These are phyloP conservation scores for Anthopleura xanthogrammica DNA, from an alignment of 92 coral and sea anemone species.

Conservation along the genomic window DNA sequence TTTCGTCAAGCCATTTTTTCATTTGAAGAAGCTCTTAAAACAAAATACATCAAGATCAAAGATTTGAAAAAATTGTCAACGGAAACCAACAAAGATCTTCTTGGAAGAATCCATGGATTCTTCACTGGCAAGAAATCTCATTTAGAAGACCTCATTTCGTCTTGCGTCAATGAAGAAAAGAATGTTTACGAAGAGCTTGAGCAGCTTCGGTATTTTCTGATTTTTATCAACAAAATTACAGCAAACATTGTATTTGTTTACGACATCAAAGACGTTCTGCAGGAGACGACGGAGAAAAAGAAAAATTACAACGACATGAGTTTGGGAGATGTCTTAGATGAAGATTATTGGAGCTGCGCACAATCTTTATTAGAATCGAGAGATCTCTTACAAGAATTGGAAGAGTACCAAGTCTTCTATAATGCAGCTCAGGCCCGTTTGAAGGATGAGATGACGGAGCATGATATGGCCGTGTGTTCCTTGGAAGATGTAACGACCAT, in stretches of 20 bases:
- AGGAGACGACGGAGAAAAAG: background rate
- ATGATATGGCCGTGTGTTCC: background rate
- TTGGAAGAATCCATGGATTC: constrained; percentile 3
- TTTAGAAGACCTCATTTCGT: background rate
- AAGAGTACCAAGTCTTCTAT: background rate
- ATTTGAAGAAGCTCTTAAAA: constrained; percentile 9
- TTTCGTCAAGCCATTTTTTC: background rate
- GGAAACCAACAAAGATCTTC: background rate
- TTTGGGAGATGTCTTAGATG: constrained; percentile 4
- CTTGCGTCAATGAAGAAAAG: background rate
- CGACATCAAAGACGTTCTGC: constrained; percentile 8
- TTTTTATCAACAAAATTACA: background rate
- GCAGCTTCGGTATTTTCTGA: background rate
- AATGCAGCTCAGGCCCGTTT: constrained; percentile 12
- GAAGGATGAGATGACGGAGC: too few species aligned
- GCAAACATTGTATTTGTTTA: background rate
- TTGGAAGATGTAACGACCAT: background rate
- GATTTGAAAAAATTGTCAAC: background rate
- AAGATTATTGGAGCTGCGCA: constrained; percentile 1
- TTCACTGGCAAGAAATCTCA: background rate
- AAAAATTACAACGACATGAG: background rate
- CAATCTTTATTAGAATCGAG: background rate
- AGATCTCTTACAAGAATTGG: background rate
- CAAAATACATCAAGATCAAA: constrained; percentile 4
- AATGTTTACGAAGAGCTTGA: background rate